Conservation (phyloP, 2,888 invertebrate species). For the Oscheius sp. region DNA sequence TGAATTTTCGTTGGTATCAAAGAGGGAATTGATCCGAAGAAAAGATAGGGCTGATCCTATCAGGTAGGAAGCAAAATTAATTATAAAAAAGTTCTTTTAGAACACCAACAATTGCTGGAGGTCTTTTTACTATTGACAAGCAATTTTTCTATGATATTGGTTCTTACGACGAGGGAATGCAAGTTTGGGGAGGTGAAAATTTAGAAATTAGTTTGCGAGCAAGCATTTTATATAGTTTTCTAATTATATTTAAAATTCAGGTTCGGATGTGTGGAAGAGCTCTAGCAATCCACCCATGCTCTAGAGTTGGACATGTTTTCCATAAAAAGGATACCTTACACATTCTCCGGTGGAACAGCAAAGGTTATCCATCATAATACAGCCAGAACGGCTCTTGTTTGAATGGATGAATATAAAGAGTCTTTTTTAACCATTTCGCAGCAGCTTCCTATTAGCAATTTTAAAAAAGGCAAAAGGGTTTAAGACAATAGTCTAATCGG, state of each 20-base stretch:
- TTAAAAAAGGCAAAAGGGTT: too few species aligned
- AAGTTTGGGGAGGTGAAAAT: constrained; percentile 98
- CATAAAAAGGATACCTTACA: constrained; percentile 97
- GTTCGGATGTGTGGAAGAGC: constrained; percentile 97
- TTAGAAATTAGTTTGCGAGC: constrained; percentile 94
- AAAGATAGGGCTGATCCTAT: constrained; percentile 77
- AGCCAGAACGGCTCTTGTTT: constrained; percentile 96
- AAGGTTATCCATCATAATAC: constrained; percentile 80
- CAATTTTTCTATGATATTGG: constrained; percentile 98
- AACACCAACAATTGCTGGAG: constrained; percentile 98
- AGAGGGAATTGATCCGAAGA: constrained; percentile 91
- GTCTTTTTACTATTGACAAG: constrained; percentile 87
- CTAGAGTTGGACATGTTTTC: constrained; percentile 95
- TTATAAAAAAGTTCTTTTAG: constrained; percentile 65
- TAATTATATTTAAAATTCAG: constrained; percentile 73
- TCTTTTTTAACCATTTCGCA: too few species aligned
- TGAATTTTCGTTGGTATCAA: constrained; percentile 94
- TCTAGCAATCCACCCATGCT: constrained; percentile 93
- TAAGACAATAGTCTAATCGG: too few species aligned
- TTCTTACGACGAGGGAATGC: constrained; percentile 98
- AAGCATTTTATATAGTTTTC: constrained; percentile 70
- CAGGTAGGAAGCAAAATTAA: constrained; percentile 33
- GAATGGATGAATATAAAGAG: constrained; percentile 99
- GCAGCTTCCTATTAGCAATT: not conserved
- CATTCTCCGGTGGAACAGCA: constrained; percentile 89